Evolutionary conservation across 2,888 invertebrate species (phyloP).

Genomic region (Cephus spinipes): DNA sequence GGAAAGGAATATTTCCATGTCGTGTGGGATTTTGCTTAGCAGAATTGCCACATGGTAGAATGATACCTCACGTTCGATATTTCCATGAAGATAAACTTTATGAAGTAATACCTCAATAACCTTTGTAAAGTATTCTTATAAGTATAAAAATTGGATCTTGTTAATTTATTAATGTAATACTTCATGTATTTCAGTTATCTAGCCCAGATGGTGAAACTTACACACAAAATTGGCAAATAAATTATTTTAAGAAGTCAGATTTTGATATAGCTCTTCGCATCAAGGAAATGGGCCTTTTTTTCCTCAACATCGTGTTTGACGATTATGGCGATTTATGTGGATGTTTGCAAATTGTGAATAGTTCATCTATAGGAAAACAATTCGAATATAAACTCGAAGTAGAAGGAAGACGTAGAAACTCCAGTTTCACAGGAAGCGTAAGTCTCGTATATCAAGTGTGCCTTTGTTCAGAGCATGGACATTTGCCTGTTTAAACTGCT

Average conservation of each 20-base stretch:
- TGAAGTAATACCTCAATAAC: constrained; percentile 7
- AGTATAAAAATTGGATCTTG: background rate
- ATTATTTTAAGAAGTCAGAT: background rate
- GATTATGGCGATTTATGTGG: background rate
- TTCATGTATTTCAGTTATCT: background rate
- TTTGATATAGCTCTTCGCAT: background rate
- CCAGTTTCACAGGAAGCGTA: constrained; percentile 2
- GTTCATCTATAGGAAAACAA: background rate
- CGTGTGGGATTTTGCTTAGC: background rate
- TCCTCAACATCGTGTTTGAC: background rate
- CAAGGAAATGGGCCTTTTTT: background rate
- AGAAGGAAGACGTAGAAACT: background rate
- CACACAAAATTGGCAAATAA: background rate
- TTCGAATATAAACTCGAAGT: background rate
- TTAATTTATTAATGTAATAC: too few relatives aligned
- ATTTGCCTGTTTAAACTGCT: background rate
- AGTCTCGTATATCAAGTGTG: background rate
- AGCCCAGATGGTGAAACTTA: background rate
- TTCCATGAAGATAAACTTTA: background rate
- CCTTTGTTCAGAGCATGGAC: background rate
- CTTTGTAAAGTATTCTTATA: constrained; percentile 11
- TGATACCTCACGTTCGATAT: constrained; percentile 1
- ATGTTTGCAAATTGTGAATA: background rate
- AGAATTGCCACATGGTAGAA: background rate
- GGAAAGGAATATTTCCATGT: background rate